Evolutionary conservation across 2,888 invertebrate genomes (phyloP), one percentile per base, ranked within the genome.

Genomic region (Abrostola triplasia): DNA sequence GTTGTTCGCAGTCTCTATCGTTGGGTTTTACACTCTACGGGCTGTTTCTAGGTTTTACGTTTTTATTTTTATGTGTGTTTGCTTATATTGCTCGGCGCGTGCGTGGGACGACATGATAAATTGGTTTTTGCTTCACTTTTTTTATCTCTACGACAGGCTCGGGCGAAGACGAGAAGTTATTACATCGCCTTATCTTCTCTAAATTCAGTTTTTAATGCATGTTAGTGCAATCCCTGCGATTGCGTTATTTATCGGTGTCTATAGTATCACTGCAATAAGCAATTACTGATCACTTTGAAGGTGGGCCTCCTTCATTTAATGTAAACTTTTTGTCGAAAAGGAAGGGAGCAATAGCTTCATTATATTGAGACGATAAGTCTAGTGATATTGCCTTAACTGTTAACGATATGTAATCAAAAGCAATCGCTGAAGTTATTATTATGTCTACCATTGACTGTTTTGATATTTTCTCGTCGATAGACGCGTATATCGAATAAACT

Each of bases 1-100:
- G 84, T 83, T 84, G 90, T 89, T 86, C 85, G 84, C 87, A 84
- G 90, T 91, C 88, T 87, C 87, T 90, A 92, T 94, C 94, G 92
- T 94, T 94, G 94, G 90, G 93, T 93, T 93, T 94, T 94, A 94
- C 93, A 93, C 89, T 89, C 88, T 88, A 89, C 87, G 88, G 86
- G 87, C 85, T 88, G 89, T 90, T 90, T 84, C 85, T 86, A 85
- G 84, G 87, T 86, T 87, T 86, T 86, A 83, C 83, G 84, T 85
- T 89, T 88, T 88, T 90, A 86, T 88, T 90, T 90, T 89, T 86
- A 81, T 88, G 87, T 89, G 82, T 88, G 86, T 92, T 91, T 90
- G 89, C 90, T 92, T 92, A 85, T 91, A 88, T 88, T 88, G 84
- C 85, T 84, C 83, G 84, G 88, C 88, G 91, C 88, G 89, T 89